A percentile compares a stretch with the other conserved stretches of the same genome.
These are phyloP conservation scores for Brachionus asplanchnoidis DNA, from an alignment of 1,140 invertebrate genomes.

Conservation along the genomic window DNA sequence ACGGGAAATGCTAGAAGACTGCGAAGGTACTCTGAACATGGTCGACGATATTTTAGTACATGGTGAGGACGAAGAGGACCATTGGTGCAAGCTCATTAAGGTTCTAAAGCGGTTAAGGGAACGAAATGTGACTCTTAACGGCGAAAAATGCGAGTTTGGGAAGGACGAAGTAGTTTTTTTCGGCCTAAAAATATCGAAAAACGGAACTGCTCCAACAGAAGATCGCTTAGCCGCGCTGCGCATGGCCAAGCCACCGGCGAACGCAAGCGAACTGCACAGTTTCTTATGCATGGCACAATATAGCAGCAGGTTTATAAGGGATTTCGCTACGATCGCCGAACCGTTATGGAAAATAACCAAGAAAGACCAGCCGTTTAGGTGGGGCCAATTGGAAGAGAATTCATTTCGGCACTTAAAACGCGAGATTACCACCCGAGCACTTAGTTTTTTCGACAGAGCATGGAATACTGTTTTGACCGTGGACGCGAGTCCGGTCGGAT, in stretches of 20 bases:
- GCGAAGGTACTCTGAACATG: not conserved
- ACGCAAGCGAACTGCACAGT: not conserved
- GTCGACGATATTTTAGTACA: not conserved
- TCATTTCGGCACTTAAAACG: not conserved
- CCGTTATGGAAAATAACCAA: not conserved
- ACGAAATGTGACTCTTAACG: not conserved
- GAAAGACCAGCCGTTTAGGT: not conserved
- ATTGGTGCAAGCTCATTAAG: not conserved
- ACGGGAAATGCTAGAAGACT: not conserved
- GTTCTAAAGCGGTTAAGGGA: not conserved
- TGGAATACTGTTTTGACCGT: constrained; percentile 3
- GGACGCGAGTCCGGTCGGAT: constrained; percentile 51
- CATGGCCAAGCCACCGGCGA: not conserved
- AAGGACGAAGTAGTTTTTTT: not conserved
- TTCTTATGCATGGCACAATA: not conserved
- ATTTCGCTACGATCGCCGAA: not conserved
- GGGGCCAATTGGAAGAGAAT: not conserved
- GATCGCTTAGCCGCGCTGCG: not conserved
- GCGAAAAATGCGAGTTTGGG: constrained; percentile 6
- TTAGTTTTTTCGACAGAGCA: constrained; percentile 3
- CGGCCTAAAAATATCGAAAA: not conserved
- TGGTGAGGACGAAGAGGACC: not conserved
- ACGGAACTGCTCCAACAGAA: not conserved
- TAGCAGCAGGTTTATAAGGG: not conserved
- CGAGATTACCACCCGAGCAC: not conserved